These are phyloP conservation scores for Lasioglossum pauxillum DNA, from an alignment of 2,888 invertebrate species.

Conservation along the genomic window DNA sequence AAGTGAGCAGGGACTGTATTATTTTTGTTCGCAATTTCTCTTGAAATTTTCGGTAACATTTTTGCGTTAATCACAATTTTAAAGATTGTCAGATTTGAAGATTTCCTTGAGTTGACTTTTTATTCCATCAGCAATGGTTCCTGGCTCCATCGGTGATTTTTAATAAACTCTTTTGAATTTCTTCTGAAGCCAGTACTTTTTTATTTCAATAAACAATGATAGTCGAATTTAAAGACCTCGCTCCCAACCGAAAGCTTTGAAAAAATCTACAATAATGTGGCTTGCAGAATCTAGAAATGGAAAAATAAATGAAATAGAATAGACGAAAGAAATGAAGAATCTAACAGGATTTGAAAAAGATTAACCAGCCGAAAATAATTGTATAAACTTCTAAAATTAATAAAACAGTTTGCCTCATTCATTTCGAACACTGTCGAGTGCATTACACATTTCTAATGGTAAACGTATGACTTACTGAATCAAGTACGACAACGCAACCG, in stretches of 20 bases:
- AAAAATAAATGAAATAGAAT: background rate
- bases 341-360: background rate
- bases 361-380: background rate
- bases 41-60: background rate
- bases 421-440: background rate
- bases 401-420: background rate
- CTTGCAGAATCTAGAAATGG: background rate
- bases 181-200: background rate
- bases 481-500: background rate
- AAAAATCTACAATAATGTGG: background rate
- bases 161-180: background rate
- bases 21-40: background rate
- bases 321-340: background rate
- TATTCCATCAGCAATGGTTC: background rate
- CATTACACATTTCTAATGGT: background rate
- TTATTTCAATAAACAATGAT: background rate
- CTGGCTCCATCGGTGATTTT: background rate
- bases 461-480: constrained; percentile 20
- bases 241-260: background rate
- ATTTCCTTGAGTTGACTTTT: background rate
- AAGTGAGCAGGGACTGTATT: no score
- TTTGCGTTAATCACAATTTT: background rate
- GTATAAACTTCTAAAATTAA: background rate
- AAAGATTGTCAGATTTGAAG: background rate
- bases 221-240: background rate